Conservation (phyloP, 2,113 vertebrate species). For the Entomyzon cyanotis region DNA sequence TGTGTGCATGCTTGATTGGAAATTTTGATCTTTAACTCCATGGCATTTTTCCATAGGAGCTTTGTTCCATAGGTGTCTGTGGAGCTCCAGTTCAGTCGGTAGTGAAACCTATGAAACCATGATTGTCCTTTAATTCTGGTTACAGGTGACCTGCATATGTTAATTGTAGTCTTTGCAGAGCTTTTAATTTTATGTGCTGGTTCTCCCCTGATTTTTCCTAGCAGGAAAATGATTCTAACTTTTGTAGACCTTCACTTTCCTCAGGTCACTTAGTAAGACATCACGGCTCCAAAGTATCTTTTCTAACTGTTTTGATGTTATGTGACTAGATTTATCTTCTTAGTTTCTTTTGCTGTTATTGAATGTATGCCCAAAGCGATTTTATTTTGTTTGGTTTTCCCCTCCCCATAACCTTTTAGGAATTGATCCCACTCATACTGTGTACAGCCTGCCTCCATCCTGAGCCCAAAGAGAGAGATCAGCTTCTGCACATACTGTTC, state of each 20-base stretch:
- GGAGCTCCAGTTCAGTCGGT: neutral
- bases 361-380: slow-evolving; percentile 5
- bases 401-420: slow-evolving; percentile 73
- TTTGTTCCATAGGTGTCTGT: neutral
- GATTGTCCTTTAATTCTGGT: neutral
- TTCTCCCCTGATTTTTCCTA: neutral
- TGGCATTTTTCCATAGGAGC: neutral
- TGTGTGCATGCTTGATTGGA: neutral
- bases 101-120: neutral
- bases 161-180: neutral
- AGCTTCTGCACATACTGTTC: slow-evolving; percentile 98
- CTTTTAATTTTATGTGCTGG: neutral
- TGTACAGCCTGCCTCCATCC: slow-evolving; percentile 97
- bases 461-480: slow-evolving; percentile 96
- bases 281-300: neutral
- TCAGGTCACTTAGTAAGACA: neutral
- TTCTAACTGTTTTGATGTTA: neutral
- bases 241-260: neutral
- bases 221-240: slow-evolving; percentile 2
- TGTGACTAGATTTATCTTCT: neutral
- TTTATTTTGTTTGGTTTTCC: slow-evolving; percentile 66
- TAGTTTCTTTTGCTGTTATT: slow-evolving; percentile 2
- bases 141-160: neutral
- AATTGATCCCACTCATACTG: slow-evolving; percentile 94
- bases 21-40: neutral